Evolutionary conservation across 2,797 vertebrate genomes (phyloP).

Genomic region (Uromys caudimaculatus): DNA sequence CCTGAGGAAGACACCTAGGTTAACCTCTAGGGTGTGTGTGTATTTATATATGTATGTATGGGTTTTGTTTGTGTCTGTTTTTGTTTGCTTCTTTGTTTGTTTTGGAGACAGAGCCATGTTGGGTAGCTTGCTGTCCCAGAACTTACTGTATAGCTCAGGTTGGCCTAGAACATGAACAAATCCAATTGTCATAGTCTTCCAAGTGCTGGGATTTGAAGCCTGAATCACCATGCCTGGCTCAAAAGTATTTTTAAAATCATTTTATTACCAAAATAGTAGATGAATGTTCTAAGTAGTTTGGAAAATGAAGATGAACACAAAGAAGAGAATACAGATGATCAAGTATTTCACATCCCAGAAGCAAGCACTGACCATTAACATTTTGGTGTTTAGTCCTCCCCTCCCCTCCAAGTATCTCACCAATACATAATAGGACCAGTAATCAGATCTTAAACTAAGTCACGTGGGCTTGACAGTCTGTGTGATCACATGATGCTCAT

Average conservation of each 20-base stretch:
- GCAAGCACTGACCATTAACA: not conserved
- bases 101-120: not conserved
- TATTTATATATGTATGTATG: not conserved
- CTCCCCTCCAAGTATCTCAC: not conserved
- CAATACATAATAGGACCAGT: not conserved
- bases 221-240: not conserved
- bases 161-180: not conserved
- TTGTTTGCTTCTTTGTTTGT: not conserved
- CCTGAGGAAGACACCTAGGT: not conserved
- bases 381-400: not conserved
- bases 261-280: constrained; percentile 42
- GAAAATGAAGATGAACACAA: constrained; percentile 35
- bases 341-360: not conserved
- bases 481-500: not conserved
- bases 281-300: not conserved
- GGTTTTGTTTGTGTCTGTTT: not conserved
- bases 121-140: not conserved
- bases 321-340: constrained; percentile 37
- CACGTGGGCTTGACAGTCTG: not conserved
- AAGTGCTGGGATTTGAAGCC: not conserved
- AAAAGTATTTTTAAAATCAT: not conserved
- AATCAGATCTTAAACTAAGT: not conserved
- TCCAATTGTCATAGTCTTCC: not conserved
- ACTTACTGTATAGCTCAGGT: not conserved
- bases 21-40: not conserved